Conservation (phyloP, 30 jellyfish, hydroid and myxozoan species). For the Aurelia aurita complex sp. Pacific region DNA sequence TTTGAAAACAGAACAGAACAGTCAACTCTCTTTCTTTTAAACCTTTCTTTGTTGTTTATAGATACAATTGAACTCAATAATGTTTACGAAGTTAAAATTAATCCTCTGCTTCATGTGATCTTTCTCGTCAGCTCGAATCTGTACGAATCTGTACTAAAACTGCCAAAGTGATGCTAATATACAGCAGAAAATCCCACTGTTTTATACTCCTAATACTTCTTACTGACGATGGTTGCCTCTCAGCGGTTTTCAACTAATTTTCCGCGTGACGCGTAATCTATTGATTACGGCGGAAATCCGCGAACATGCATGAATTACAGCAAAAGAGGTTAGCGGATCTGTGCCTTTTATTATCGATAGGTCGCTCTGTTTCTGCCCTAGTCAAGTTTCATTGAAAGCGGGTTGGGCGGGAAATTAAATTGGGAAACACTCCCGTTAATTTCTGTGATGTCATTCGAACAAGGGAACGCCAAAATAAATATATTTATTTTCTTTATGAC, state of each 20-base stretch:
- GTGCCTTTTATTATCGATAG: slow-evolving; percentile 22
- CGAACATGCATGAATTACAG: slow-evolving; percentile 28
- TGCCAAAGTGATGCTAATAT: not conserved
- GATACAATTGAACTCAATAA: slow-evolving; percentile 38
- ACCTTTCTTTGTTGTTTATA: slow-evolving; percentile 24
- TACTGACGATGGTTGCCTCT: not conserved
- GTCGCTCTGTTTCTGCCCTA: slow-evolving; percentile 13
- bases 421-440: slow-evolving; percentile 17
- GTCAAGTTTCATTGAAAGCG: slow-evolving; percentile 29
- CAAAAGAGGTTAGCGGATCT: slow-evolving; percentile 57
- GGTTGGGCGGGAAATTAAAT: slow-evolving; percentile 58
- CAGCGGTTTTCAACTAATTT: slow-evolving; percentile 5
- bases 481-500: no score
- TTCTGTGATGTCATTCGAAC: not conserved
- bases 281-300: slow-evolving; percentile 53
- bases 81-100: slow-evolving; percentile 24
- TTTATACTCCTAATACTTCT: not conserved
- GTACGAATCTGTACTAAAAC: not conserved
- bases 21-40: slow-evolving; percentile 5
- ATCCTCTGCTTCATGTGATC: not conserved
- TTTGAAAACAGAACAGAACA: slow-evolving; percentile 5
- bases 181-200: not conserved
- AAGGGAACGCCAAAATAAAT: no score
- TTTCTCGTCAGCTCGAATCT: not conserved
- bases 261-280: slow-evolving; percentile 12